These are phyloP conservation scores for Pleuronectes platessa DNA, from an alignment of 2,113 vertebrate genomes.

Conservation along the genomic window DNA sequence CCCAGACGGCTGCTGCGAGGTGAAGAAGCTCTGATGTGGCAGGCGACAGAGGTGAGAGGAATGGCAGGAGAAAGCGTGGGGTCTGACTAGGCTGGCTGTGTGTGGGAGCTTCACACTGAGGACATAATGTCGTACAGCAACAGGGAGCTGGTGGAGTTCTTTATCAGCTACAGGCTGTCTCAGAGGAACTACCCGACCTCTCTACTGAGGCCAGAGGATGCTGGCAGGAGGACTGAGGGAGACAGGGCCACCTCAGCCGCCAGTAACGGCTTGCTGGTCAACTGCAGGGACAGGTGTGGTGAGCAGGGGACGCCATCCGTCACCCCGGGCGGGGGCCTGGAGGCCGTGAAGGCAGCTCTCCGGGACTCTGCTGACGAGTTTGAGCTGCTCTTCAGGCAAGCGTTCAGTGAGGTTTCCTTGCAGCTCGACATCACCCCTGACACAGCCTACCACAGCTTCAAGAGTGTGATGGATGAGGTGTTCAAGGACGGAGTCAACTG, in stretches of 20 bases:
- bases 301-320: neutral
- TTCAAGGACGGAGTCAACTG: constrained; percentile 97
- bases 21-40: constrained; percentile 24
- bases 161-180: constrained; percentile 91
- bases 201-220: constrained; percentile 78
- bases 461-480: constrained; percentile 95
- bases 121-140: constrained; percentile 76
- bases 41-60: constrained; percentile 6
- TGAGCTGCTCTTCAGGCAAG: constrained; percentile 89
- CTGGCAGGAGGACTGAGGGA: constrained; percentile 69
- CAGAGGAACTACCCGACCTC: constrained; percentile 88
- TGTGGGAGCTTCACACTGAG: constrained; percentile 30
- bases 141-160: constrained; percentile 92
- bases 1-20: constrained; percentile 20
- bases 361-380: constrained; percentile 92
- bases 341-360: constrained; percentile 87
- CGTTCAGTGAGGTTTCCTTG: constrained; percentile 91
- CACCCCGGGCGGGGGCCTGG: neutral
- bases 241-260: constrained; percentile 14
- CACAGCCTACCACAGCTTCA: constrained; percentile 93
- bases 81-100: constrained; percentile 44
- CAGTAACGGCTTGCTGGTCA: constrained; percentile 33
- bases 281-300: neutral
- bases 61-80: constrained; percentile 31
- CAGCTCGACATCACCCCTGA: constrained; percentile 92